Base-by-base conservation (phyloP, 1,140 invertebrate species). In the Cydia fagiglandana region DNA sequence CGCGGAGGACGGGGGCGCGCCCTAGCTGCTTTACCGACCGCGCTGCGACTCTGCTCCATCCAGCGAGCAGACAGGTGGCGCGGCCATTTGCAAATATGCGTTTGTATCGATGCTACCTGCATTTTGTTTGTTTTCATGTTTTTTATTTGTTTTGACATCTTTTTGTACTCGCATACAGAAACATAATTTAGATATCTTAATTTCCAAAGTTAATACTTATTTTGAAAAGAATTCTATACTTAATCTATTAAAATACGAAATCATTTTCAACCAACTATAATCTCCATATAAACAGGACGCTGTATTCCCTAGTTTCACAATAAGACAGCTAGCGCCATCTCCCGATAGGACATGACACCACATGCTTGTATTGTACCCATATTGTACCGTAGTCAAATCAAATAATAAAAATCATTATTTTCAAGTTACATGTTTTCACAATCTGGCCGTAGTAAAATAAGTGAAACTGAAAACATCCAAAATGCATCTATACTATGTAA, bases 1-100 rank as follows among this genome's bases (percentile, higher is more conserved):
- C 76, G 75, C 80, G 79, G 86, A 85, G 85, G 86, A 73, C 74
- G 79, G 77, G 75, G 83, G 78, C 41, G 74, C 68, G 73, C 50
- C 78, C 79, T 82, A 56, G 70, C 84, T 87, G 85, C 73, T 86
- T 83, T 88, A 84, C 76, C 76, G 73, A 75, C 73, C 34, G 38
- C 45, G 61, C 75, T 15, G 15, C n/a, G 6, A 10, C 17, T 15
- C 45, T 61, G 64, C 66, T 64, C n/a, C 6, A 38, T 38, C 61
- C 75, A 24, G 4, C 53, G 76, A 47, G 75, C 78, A 77, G 83
- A 86, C 84, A 91, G 85, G 85, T 88, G 84, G 84, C 84, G 84
- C 80, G 81, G 77, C 79, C 47, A 74, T 76, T 75, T 75, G 45
- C 56, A 73, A 75, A 68, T 50, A 41, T 64, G 73, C 68, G 77